These are phyloP conservation scores for Epizoanthus ramosus DNA, from an alignment of 92 coral and sea anemone genomes.

Conservation along the genomic window DNA sequence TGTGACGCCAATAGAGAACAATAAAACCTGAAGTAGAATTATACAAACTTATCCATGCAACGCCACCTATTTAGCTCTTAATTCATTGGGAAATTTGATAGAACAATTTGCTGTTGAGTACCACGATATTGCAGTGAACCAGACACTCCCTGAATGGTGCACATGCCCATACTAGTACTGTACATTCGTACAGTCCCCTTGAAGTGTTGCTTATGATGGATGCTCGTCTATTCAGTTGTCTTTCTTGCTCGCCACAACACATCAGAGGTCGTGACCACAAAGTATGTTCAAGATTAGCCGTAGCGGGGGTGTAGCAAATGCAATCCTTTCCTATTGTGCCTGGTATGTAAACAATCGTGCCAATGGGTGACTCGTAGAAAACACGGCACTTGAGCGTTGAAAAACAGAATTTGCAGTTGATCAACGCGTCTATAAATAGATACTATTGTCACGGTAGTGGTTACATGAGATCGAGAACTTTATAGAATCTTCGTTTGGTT, in stretches of 20 bases:
- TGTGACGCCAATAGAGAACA: conserved; percentile 1
- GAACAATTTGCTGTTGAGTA: too few relatives aligned
- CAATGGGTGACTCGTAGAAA: neutral
- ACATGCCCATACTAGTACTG: too few relatives aligned
- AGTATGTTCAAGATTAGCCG: neutral
- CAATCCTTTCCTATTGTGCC: neutral
- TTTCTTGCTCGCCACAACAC: conserved; percentile 5
- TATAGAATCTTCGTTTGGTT: neutral
- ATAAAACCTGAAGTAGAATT: neutral
- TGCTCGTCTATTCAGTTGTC: neutral
- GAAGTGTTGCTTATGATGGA: neutral
- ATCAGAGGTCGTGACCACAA: conserved; percentile 36
- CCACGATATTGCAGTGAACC: too few relatives aligned
- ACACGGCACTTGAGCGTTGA: conserved; percentile 25
- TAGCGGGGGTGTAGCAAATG: neutral
- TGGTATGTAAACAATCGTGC: neutral
- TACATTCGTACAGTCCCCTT: neutral
- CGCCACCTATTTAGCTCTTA: neutral
- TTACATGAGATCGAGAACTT: neutral
- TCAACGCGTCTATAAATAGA: conserved; percentile 33
- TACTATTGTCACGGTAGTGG: conserved; percentile 2
- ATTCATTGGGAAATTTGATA: neutral
- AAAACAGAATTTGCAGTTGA: conserved; percentile 25
- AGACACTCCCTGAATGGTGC: too few relatives aligned
- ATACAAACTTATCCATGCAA: neutral